A percentile compares a stretch with the other conserved stretches of the same genome.
These are phyloP conservation scores for Bemisia tabaci DNA, from an alignment of 1,140 invertebrate species.

Conservation along the genomic window DNA sequence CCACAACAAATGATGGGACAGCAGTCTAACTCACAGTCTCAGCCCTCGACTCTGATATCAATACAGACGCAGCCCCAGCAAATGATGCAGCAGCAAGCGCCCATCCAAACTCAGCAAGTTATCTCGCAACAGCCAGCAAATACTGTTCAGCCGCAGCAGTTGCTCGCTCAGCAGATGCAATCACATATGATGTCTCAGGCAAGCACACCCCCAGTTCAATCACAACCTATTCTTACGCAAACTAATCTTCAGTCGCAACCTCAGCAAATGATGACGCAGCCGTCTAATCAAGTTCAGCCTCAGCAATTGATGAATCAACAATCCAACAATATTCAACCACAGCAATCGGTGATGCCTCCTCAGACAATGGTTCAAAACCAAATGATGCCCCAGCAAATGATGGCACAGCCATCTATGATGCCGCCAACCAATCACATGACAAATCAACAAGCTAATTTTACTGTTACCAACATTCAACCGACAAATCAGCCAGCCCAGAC, in stretches of 20 bases:
- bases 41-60: neutral
- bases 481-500: neutral
- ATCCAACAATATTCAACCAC: conserved; percentile 14
- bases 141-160: conserved; percentile 35
- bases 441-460: neutral
- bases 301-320: conserved; percentile 11
- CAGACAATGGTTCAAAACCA: neutral
- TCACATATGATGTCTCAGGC: conserved; percentile 3
- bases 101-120: conserved; percentile 14
- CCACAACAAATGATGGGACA: conserved; percentile 33
- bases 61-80: conserved; percentile 23
- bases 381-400: neutral
- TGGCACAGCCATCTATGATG: neutral
- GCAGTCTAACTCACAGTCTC: conserved; percentile 10
- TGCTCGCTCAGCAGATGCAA: conserved; percentile 30
- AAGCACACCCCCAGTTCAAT: conserved; percentile 10
- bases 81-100: conserved; percentile 30
- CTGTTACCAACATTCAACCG: neutral
- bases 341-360: neutral
- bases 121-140: conserved; percentile 27
- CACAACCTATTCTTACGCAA: conserved; percentile 15
- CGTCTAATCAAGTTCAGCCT: conserved; percentile 4
- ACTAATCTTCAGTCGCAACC: conserved; percentile 14
- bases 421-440: neutral
- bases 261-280: conserved; percentile 13